Percentiles rank a stretch among this genome's conserved stretches.
Evolutionary conservation across 2,113 vertebrate genomes (phyloP).

Genomic region (Psilopogon haemacephalus): DNA sequence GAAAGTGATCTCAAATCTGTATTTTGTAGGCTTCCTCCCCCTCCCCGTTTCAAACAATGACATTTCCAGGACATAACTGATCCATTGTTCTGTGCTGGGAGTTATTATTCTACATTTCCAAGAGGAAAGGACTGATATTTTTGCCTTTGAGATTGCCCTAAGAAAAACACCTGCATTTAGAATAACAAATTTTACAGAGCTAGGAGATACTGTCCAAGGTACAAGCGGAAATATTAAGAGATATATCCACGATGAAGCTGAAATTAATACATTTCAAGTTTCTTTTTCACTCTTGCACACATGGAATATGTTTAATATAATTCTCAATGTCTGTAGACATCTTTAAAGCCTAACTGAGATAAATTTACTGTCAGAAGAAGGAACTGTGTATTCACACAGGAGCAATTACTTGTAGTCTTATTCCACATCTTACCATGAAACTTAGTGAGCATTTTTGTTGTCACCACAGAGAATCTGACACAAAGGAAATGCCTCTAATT

Average conservation of each 20-base stretch:
- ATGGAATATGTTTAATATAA: conserved; percentile 40
- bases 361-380: conserved; percentile 36
- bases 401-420: neutral
- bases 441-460: neutral
- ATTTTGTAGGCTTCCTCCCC: neutral
- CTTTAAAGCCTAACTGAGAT: conserved; percentile 4
- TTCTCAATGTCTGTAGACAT: conserved; percentile 2
- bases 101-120: conserved; percentile 10
- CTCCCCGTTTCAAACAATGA: neutral
- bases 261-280: conserved; percentile 33
- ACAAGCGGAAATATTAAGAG: conserved; percentile 38
- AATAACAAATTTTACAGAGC: conserved; percentile 6
- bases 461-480: neutral
- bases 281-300: conserved; percentile 1
- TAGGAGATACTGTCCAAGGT: conserved; percentile 6
- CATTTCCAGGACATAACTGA: neutral
- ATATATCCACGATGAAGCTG: neutral
- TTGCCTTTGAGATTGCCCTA: neutral
- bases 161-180: conserved; percentile 46
- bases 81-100: neutral
- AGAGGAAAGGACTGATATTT: conserved; percentile 14
- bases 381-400: conserved; percentile 2
- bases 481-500: neutral
- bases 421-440: conserved; percentile 5
- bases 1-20: neutral